Evolutionary conservation across 2,113 vertebrate species (phyloP), one percentile per base, ranked within the genome.

Genomic region (Mesocricetus auratus): DNA sequence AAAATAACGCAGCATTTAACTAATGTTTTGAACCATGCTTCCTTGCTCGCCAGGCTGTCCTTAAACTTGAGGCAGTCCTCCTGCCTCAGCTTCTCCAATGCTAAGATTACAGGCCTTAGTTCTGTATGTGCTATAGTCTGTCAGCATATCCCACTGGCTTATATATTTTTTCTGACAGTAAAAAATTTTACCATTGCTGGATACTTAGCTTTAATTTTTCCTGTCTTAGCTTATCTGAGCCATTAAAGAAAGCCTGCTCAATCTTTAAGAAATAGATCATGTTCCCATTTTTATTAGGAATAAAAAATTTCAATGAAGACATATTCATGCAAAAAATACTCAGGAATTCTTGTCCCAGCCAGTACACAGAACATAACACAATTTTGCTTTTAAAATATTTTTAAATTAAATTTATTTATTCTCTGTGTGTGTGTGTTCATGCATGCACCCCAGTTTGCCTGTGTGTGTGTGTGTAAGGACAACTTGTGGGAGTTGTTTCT

Each of bases 191-290:
- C 11, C 45, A 31, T 39, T 82, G 29, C 19, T 90, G 69, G n/a
- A 62, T 29, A 42, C 45, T 36, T 87, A 66, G 39, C 16, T 31
- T 47, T 47, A 22, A 33, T 66, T 87, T 33, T 62, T 64, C 45
- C 5, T 60, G 39, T 42, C 24, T 83, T 45, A 94, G 3, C 17
- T 93, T 95, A 71, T 15, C 60, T 58, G 50, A 88, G 42, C 12
- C n/a, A 92, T 77, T 74, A 53, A 89, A 50, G 24, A 56, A 88
- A 4, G 45, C 22, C 29, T 74, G 90, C 53, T 36, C 66, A 83
- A 75, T n/a, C 42, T 93, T 92, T 77, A 86, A 71, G 69, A 74
- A 90, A 95, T 47, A 78, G 39, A 33, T 42, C 36, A 47, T 19
- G 6, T 69, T n/a, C 69, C 75, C 8, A 39, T 42, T 83, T 62